These are phyloP conservation scores for Mohoua ochrocephala DNA, from an alignment of 2,113 vertebrate genomes.

Conservation along the genomic window DNA sequence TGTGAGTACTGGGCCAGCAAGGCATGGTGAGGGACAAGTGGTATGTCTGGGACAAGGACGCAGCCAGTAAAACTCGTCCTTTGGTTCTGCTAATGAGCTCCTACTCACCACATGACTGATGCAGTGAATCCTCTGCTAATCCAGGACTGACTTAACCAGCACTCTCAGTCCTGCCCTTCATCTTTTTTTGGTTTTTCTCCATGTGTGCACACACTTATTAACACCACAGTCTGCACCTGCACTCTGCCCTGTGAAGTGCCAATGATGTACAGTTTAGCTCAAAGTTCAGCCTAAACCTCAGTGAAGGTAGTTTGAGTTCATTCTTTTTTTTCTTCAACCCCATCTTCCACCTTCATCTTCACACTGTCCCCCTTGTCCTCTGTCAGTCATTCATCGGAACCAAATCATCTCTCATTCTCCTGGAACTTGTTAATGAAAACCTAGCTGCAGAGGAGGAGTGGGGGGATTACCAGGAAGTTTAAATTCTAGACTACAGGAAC, in stretches of 20 bases:
- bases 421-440: not conserved
- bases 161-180: not conserved
- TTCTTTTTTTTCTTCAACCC: not conserved
- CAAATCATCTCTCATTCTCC: not conserved
- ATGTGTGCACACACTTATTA: not conserved
- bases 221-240: not conserved
- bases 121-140: not conserved
- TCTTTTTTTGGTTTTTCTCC: not conserved
- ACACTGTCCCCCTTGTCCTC: not conserved
- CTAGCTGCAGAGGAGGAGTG: not conserved
- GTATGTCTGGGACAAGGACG: not conserved
- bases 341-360: not conserved
- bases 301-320: not conserved
- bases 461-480: not conserved
- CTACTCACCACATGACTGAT: not conserved
- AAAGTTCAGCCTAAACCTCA: not conserved
- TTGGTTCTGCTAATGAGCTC: not conserved
- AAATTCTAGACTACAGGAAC: not conserved
- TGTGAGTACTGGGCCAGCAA: not conserved
- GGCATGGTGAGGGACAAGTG: not conserved
- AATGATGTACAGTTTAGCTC: not conserved
- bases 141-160: not conserved
- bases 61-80: not conserved
- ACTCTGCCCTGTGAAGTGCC: not conserved
- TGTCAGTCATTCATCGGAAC: not conserved